Percentiles rank a stretch among this genome's conserved stretches.
Evolutionary conservation across 2,797 vertebrate genomes (phyloP).

Genomic region (Philypnodon macrostomus): DNA sequence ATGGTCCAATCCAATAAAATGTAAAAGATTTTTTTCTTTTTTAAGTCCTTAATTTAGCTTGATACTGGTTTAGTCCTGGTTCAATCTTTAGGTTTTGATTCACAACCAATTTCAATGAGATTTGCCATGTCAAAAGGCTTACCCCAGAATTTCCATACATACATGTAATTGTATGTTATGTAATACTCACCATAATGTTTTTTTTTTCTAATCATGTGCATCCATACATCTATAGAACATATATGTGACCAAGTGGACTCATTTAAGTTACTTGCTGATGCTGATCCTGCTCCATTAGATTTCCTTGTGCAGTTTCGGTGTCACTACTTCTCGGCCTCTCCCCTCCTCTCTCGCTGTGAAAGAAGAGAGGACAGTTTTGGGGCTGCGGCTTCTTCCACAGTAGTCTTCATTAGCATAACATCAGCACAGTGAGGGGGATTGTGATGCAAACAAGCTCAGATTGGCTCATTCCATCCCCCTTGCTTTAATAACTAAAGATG

Average conservation of each 20-base stretch:
- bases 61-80: too few species aligned
- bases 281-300: slow-evolving; percentile 46
- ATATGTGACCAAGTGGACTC: slow-evolving; percentile 11
- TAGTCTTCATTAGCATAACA: slow-evolving; percentile 80
- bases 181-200: too few species aligned
- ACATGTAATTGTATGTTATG: too few species aligned
- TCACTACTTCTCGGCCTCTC: slow-evolving; percentile 62
- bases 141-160: too few species aligned
- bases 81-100: too few species aligned
- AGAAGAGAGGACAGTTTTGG: slow-evolving; percentile 65
- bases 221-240: too few species aligned
- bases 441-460: slow-evolving; percentile 75
- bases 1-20: too few species aligned
- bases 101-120: too few species aligned
- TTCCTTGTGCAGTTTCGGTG: slow-evolving; percentile 48
- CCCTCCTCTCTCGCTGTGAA: slow-evolving; percentile 54
- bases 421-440: slow-evolving; percentile 72
- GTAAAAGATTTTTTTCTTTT: too few species aligned
- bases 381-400: slow-evolving; percentile 59
- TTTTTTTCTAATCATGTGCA: too few species aligned
- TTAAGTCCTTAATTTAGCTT: too few species aligned
- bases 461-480: slow-evolving; percentile 63
- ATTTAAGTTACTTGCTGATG: slow-evolving; percentile 47
- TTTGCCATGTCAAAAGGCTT: too few species aligned
- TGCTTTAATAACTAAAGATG: slow-evolving; percentile 56